These are phyloP conservation scores for Pelochelys cantorii DNA, from an alignment of 2,797 vertebrate genomes.

Conservation along the genomic window DNA sequence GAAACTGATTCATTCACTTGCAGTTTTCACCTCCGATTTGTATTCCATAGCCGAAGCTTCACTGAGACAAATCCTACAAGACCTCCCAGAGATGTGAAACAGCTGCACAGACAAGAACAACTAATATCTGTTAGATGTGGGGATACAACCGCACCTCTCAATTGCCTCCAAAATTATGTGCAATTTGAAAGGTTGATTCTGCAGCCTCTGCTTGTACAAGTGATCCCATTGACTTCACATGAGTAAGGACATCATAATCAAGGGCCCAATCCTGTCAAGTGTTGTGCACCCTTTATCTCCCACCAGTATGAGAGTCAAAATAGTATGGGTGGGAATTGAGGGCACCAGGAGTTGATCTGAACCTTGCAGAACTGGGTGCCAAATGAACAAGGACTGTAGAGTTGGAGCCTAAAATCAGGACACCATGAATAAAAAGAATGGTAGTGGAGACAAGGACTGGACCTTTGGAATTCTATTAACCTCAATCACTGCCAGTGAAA, in stretches of 20 bases:
- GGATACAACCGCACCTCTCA: not conserved
- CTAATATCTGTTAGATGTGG: not conserved
- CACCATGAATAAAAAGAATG: not conserved
- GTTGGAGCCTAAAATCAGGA: not conserved
- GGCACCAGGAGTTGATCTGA: constrained; percentile 28
- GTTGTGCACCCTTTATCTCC: constrained; percentile 10
- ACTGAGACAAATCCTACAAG: constrained; percentile 73
- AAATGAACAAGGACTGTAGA: constrained; percentile 16
- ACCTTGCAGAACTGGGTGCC: not conserved
- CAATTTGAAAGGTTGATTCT: constrained; percentile 47
- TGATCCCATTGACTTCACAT: constrained; percentile 32
- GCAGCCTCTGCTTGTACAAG: constrained; percentile 6
- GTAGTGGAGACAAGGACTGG: not conserved
- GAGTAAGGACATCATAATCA: constrained; percentile 32
- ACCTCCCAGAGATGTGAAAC: constrained; percentile 65
- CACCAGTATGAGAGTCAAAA: constrained; percentile 12
- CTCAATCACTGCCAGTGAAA: constrained; percentile 34
- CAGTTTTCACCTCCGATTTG: constrained; percentile 58
- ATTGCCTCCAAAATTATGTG: constrained; percentile 23
- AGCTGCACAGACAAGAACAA: not conserved
- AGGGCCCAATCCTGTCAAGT: constrained; percentile 25
- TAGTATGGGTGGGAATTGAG: constrained; percentile 11
- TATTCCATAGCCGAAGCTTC: constrained; percentile 17
- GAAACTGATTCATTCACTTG: constrained; percentile 69
- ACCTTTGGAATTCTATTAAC: not conserved